Evolutionary conservation across 2,797 vertebrate species (phyloP).

Genomic region (Megaceryle alcyon): DNA sequence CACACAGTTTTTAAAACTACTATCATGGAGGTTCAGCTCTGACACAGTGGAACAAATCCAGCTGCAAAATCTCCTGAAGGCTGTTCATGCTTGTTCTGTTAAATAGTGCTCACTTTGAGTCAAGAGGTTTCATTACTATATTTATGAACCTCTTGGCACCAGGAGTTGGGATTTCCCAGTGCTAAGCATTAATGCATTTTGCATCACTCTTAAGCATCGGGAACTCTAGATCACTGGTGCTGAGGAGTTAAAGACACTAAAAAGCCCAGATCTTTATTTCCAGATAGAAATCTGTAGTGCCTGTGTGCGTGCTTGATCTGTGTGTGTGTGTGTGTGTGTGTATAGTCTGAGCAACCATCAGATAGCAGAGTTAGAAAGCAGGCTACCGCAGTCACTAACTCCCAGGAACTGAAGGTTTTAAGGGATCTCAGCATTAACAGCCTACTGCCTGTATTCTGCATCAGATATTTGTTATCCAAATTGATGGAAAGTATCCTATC

Average conservation of each 20-base stretch:
- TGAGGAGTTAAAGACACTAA: constrained; percentile 36
- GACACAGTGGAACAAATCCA: constrained; percentile 69
- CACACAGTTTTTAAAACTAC: constrained; percentile 1
- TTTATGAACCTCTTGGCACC: constrained; percentile 72
- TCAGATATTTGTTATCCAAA: constrained; percentile 76
- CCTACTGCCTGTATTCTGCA: constrained; percentile 6
- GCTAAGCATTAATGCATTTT: constrained; percentile 69
- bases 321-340: neutral
- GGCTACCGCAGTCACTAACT: neutral
- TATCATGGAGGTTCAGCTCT: constrained; percentile 56
- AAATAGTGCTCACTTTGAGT: constrained; percentile 75
- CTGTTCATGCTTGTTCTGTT: constrained; percentile 68
- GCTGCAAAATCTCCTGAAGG: constrained; percentile 68
- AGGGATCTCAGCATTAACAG: neutral
- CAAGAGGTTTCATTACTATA: constrained; percentile 71
- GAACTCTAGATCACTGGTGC: constrained; percentile 1
- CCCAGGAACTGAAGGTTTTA: neutral
- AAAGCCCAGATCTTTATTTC: neutral
- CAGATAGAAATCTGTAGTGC: neutral
- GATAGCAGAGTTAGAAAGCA: neutral
- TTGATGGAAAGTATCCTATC: constrained; percentile 66
- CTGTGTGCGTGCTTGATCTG: neutral
- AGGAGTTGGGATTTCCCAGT: constrained; percentile 57
- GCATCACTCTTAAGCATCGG: constrained; percentile 18
- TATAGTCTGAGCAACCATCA: neutral